These are phyloP conservation scores for Drosophila atripex DNA, from an alignment of 2,888 invertebrate species.

Conservation along the genomic window DNA sequence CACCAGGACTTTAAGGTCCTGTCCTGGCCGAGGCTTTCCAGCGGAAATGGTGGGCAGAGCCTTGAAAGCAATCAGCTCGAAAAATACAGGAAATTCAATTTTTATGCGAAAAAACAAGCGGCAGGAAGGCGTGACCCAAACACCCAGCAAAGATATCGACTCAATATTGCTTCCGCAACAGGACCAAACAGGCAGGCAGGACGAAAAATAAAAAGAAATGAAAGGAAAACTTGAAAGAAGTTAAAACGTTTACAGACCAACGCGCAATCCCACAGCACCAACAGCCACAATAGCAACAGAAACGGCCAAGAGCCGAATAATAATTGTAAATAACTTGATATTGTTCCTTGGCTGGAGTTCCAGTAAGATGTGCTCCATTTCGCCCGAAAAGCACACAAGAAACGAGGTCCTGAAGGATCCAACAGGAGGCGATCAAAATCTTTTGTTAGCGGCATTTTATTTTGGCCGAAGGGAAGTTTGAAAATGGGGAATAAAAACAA, in stretches of 20 bases:
- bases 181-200: not conserved
- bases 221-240: constrained; percentile 52
- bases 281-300: constrained; percentile 34
- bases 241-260: constrained; percentile 61
- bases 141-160: constrained; percentile 42
- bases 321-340: constrained; percentile 74
- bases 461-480: constrained; percentile 18
- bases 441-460: constrained; percentile 58
- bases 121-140: constrained; percentile 42
- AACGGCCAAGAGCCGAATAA: constrained; percentile 50
- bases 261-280: constrained; percentile 49
- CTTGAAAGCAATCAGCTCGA: constrained; percentile 61
- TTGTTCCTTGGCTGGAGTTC: constrained; percentile 18
- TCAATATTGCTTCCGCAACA: constrained; percentile 55
- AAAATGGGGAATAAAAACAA: constrained; percentile 4
- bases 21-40: constrained; percentile 21
- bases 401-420: constrained; percentile 32
- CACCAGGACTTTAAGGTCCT: constrained; percentile 36
- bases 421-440: constrained; percentile 49
- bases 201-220: constrained; percentile 6
- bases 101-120: constrained; percentile 60
- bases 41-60: constrained; percentile 60
- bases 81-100: constrained; percentile 70
- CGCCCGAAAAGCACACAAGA: constrained; percentile 49
- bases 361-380: constrained; percentile 50